Evolutionary conservation across 2,888 invertebrate genomes (phyloP).

Genomic region (Aphodius granarius): DNA sequence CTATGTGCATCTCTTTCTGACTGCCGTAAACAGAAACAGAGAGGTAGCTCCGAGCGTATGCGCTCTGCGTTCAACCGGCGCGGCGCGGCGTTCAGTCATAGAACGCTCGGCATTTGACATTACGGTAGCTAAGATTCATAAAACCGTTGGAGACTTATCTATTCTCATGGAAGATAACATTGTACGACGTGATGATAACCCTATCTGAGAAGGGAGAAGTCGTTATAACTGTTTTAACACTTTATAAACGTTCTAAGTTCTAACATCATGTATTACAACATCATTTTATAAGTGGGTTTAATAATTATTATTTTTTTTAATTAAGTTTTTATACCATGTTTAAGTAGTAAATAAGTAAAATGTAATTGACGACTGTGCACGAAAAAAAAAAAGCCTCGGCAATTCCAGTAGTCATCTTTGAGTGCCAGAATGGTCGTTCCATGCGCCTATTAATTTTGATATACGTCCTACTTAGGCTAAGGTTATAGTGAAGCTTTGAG

Average conservation of each 20-base stretch:
- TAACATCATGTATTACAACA: too few relatives aligned
- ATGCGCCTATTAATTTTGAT: slow-evolving; percentile 13
- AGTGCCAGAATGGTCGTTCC: not conserved
- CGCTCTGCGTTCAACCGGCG: too few relatives aligned
- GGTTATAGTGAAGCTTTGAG: too few relatives aligned
- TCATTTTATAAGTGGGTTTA: too few relatives aligned
- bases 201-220: not conserved
- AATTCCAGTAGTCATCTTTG: slow-evolving; percentile 5
- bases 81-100: too few relatives aligned
- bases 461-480: slow-evolving; percentile 1
- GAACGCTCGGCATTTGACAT: not conserved
- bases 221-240: not conserved
- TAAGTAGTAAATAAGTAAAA: not conserved
- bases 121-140: slow-evolving; percentile 3
- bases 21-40: too few relatives aligned
- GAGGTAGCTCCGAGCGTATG: too few relatives aligned
- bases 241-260: too few relatives aligned
- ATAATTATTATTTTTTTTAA: too few relatives aligned
- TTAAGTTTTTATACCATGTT: not conserved
- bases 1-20: too few relatives aligned
- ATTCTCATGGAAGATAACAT: not conserved
- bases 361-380: not conserved
- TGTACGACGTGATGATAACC: not conserved
- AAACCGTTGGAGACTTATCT: slow-evolving; percentile 1
- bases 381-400: not conserved